These are phyloP conservation scores for Melieria crassipennis DNA, from an alignment of 2,888 invertebrate species.

Conservation along the genomic window DNA sequence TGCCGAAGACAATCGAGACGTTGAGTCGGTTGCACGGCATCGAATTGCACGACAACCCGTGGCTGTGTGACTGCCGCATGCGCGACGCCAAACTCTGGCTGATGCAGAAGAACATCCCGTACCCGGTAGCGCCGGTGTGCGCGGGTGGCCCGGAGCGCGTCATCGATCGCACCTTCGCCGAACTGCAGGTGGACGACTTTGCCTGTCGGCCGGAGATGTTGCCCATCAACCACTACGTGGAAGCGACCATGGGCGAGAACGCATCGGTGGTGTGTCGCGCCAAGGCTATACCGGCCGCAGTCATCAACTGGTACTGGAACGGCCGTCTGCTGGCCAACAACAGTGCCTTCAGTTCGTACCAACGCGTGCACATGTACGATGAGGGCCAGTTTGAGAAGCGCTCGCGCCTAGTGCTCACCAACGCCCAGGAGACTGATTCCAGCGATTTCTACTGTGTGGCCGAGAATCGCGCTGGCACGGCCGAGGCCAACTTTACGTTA, in stretches of 20 bases:
- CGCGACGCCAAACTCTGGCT: conserved; percentile 85
- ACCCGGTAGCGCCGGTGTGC: conserved; percentile 82
- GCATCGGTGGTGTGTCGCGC: conserved; percentile 85
- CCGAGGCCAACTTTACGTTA: conserved; percentile 89
- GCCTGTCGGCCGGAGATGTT: conserved; percentile 86
- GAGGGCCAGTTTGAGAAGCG: conserved; percentile 74
- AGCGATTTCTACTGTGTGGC: conserved; percentile 90
- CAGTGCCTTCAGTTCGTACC: conserved; percentile 80
- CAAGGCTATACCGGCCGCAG: conserved; percentile 82
- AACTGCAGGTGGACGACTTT: conserved; percentile 82
- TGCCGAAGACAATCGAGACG: conserved; percentile 78
- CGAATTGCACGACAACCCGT: conserved; percentile 87
- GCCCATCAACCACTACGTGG: conserved; percentile 79
- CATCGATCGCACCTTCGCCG: conserved; percentile 78
- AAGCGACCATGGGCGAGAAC: conserved; percentile 84
- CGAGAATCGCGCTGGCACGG: conserved; percentile 87
- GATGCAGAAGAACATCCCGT: conserved; percentile 78
- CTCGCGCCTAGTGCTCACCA: conserved; percentile 80
- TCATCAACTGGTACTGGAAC: conserved; percentile 88
- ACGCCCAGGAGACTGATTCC: conserved; percentile 84
- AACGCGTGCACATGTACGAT: conserved; percentile 80
- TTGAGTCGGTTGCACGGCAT: conserved; percentile 80
- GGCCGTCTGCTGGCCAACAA: conserved; percentile 81
- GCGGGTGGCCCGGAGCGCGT: conserved; percentile 76
- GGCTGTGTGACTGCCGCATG: conserved; percentile 88